A percentile compares a stretch with the other conserved stretches of the same genome.
phyloP scores from a whole-genome alignment of 2,797 vertebrate genomes.

The Telmatherina bonti region DNA sequence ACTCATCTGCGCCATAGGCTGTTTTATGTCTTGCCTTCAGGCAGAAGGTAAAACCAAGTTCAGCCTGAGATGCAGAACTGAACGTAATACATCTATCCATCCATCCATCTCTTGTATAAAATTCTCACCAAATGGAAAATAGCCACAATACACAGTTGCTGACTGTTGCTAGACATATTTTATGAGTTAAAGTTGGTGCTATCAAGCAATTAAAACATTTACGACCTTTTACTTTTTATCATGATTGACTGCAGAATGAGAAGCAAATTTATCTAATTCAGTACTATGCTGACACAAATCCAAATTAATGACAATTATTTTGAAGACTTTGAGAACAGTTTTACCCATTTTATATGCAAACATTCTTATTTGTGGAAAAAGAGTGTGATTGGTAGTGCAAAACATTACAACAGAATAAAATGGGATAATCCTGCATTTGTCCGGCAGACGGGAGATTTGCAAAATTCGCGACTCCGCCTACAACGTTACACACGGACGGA shows the following conservation, averaged over 20 bases:
- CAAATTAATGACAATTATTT: not conserved
- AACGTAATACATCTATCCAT: too few relatives aligned
- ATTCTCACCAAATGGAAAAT: not conserved
- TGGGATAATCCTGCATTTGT: not conserved
- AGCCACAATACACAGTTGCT: not conserved
- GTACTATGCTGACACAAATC: not conserved
- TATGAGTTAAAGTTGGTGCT: not conserved
- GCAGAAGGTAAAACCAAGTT: too few relatives aligned
- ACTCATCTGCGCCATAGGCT: too few relatives aligned
- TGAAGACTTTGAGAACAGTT: not conserved
- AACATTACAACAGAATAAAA: not conserved
- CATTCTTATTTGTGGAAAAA: not conserved
- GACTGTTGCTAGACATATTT: not conserved
- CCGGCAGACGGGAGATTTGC: not conserved
- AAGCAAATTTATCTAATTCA: not conserved
- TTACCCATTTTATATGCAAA: not conserved
- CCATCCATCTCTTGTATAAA: not conserved
- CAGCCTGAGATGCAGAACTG: too few relatives aligned
- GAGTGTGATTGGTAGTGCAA: not conserved
- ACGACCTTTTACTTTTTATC: not conserved
- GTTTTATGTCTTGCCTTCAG: too few relatives aligned
- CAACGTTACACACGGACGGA: not conserved
- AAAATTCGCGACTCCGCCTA: not conserved
- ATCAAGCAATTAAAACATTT: not conserved
- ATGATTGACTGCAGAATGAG: not conserved